A percentile compares a stretch with the other conserved stretches of the same genome.
Evolutionary conservation across 2,888 invertebrate genomes (phyloP).

Genomic region (Caenorhabditis imperialis): DNA sequence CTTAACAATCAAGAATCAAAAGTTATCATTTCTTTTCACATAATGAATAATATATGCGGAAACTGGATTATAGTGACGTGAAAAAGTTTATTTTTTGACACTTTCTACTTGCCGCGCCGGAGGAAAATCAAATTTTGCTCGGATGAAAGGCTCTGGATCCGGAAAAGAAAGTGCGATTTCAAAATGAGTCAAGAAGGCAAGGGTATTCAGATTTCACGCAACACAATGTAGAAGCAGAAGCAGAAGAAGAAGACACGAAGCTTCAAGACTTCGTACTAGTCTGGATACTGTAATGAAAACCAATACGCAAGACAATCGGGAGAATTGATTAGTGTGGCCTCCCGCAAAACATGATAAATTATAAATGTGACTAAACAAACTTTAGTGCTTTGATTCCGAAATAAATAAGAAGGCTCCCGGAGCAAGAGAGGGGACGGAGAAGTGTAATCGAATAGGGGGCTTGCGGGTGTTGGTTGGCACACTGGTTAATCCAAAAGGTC

Average conservation of each 20-base stretch:
- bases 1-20: no score
- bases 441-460: conserved; percentile 58
- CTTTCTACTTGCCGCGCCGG: no score
- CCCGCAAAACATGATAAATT: conserved; percentile 40
- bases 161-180: conserved; percentile 5
- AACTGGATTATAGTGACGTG: no score
- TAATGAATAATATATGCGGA: no score
- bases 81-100: no score
- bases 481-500: conserved; percentile 52
- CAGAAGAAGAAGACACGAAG: conserved; percentile 22
- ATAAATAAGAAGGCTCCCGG: conserved; percentile 52
- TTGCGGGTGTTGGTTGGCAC: conserved; percentile 44
- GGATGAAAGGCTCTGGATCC: no score
- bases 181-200: conserved; percentile 34
- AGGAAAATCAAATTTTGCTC: no score
- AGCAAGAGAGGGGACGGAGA: conserved; percentile 13
- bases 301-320: conserved; percentile 24
- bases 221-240: no score
- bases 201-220: conserved; percentile 50
- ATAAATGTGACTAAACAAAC: conserved; percentile 45
- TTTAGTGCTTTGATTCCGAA: conserved; percentile 34
- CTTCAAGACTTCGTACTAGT: conserved; percentile 20
- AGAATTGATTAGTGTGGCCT: no score
- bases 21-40: no score
- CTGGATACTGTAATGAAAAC: conserved; percentile 6